Evolutionary conservation across 2,797 vertebrate genomes (phyloP).

Genomic region (Pygocentrus nattereri): DNA sequence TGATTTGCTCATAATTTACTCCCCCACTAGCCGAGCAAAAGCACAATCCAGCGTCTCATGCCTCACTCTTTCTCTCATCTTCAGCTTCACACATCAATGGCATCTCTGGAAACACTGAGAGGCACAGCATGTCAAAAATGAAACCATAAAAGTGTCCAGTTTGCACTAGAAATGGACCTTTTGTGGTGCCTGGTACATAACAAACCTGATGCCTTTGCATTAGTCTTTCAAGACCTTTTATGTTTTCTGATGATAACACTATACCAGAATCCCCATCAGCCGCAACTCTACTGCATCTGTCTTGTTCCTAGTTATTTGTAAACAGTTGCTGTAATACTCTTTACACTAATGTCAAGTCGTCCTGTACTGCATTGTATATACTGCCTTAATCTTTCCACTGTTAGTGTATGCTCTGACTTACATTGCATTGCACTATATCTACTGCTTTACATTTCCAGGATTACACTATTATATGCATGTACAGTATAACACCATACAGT

Average conservation of each 20-base stretch:
- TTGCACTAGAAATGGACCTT: not conserved
- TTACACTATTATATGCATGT: not conserved
- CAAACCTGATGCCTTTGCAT: not conserved
- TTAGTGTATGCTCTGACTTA: not conserved
- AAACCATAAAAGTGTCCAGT: constrained; percentile 44
- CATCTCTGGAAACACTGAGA: constrained; percentile 69
- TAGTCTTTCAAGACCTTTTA: not conserved
- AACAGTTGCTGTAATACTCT: too few relatives aligned
- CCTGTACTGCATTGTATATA: not conserved
- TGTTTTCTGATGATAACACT: not conserved
- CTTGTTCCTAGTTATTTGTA: too few relatives aligned
- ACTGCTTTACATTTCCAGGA: not conserved
- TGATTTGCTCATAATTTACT: constrained; percentile 82
- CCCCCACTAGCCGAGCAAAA: constrained; percentile 73
- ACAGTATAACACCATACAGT: not conserved
- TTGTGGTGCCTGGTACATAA: not conserved
- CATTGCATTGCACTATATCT: not conserved
- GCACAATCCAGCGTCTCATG: constrained; percentile 77
- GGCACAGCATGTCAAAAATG: constrained; percentile 57
- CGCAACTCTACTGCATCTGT: not conserved
- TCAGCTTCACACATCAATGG: constrained; percentile 56
- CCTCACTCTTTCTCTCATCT: constrained; percentile 66
- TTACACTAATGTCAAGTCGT: too few relatives aligned
- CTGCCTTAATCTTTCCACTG: not conserved
- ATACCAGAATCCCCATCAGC: not conserved